A percentile compares a stretch with the other conserved stretches of the same genome.
These are phyloP conservation scores for Trissoscelio sp. DNA, from an alignment of 2,888 invertebrate species.

Conservation along the genomic window DNA sequence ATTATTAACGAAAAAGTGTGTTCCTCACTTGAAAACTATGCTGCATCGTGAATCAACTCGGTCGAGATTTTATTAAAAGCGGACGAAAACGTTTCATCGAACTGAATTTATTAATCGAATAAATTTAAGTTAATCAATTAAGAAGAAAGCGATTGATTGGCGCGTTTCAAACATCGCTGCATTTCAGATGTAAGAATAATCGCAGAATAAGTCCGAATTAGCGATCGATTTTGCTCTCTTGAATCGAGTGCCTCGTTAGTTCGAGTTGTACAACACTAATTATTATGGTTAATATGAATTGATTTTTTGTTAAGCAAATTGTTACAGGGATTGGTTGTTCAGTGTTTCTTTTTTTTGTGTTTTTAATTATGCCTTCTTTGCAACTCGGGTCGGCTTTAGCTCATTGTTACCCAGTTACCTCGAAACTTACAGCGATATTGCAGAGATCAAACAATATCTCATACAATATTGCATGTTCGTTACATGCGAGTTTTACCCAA, in stretches of 20 bases:
- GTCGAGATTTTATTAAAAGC: not conserved
- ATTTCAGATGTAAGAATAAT: constrained; percentile 20
- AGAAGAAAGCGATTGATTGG: not conserved
- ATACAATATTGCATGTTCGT: constrained; percentile 67
- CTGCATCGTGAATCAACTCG: constrained; percentile 9
- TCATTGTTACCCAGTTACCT: constrained; percentile 55
- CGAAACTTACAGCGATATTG: constrained; percentile 58
- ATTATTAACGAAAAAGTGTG: constrained; percentile 35
- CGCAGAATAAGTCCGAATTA: constrained; percentile 12
- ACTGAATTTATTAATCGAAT: not conserved
- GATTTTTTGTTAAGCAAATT: constrained; percentile 1
- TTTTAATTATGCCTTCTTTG: constrained; percentile 31
- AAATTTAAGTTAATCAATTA: constrained; percentile 19
- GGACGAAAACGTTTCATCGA: too few species aligned
- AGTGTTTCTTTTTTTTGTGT: constrained; percentile 12
- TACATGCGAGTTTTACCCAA: constrained; percentile 62
- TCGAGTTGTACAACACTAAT: constrained; percentile 33
- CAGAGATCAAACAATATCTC: constrained; percentile 67
- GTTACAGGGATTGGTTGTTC: not conserved
- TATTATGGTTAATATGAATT: constrained; percentile 38
- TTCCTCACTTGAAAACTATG: not conserved
- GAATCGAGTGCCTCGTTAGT: constrained; percentile 47
- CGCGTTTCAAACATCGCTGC: too few species aligned
- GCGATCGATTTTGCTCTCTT: constrained; percentile 37
- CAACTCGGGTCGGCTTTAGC: constrained; percentile 15